Base-by-base conservation (phyloP, 2,888 invertebrate species). In the Drosophila barbarae region DNA sequence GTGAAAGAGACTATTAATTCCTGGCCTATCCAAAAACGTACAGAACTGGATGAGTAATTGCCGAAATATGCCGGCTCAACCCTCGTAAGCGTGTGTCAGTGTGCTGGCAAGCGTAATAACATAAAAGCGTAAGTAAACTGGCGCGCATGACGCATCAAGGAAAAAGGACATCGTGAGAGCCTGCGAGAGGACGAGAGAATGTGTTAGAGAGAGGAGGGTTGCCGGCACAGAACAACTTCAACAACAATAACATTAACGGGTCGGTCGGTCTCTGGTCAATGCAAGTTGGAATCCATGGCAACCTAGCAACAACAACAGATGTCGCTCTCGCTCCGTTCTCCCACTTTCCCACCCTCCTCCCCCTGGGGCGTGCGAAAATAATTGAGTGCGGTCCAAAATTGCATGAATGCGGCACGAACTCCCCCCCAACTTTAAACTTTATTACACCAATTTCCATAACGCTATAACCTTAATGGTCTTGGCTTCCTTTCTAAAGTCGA, bases 111-210 rank as follows among this genome's bases (percentile, higher is more conserved):
- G 50, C 57, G 58, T 51, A 67, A 56, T 49, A 69, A 51, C 67
- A 51, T 68, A 76, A 77, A 77, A 77, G 84, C 84, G 84, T 76
- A 84, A 84, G 77, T 84, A 81, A 60, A 81, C 76, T 65, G 47
- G 76, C 70, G 71, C 69, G 77, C 64, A 83, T 80, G 79, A 80
- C 79, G 85, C 79, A 80, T 85, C 84, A 38, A 53, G 50, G 55
- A 36, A 71, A 66, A 69, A 59, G 84, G 67, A 79, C 76, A 67
- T 60, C 15, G 49, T 26, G 46, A 47, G 52, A 21, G 26, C 35
- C 58, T 21, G 8, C 18, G 54, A 44, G 30, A 30, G 39, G 23
- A 42, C 23, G 15, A 42, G 39, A 39, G 44, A 26, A 28, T 15
- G 15, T 53, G 34, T 41, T 32, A 30, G 18, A 46, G 21, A 2